A percentile compares a stretch with the other conserved stretches of the same genome.
Conservation (phyloP, 30 jellyfish, hydroid and myxozoan genomes). For the Chrysaora quinquecirrha region DNA sequence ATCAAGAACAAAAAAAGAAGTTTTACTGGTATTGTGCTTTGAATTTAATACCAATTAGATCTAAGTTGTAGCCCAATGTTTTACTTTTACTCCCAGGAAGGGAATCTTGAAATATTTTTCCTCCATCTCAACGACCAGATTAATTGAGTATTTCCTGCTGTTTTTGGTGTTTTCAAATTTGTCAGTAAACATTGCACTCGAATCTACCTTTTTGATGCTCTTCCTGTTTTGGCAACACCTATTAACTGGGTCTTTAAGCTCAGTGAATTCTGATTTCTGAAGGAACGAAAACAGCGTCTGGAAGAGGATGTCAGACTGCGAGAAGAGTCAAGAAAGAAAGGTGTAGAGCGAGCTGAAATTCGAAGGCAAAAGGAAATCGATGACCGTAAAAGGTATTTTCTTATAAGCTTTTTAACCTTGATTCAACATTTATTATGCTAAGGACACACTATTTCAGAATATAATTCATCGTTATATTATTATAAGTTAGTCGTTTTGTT, state of each 20-base stretch:
- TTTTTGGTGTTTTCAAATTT: too few relatives aligned
- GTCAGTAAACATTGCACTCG: background rate
- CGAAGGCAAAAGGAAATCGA: constrained; percentile 70
- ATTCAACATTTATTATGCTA: too few relatives aligned
- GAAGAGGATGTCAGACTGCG: constrained; percentile 60
- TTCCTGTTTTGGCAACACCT: background rate
- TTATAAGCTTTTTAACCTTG: background rate
- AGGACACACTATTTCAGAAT: background rate
- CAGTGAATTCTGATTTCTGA: background rate
- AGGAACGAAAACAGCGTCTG: constrained; percentile 66
- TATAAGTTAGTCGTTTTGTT: background rate
- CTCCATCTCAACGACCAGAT: too few relatives aligned
- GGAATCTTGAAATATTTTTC: too few relatives aligned
- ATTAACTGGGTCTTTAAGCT: background rate
- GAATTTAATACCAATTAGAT: too few relatives aligned
- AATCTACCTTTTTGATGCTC: background rate
- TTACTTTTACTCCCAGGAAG: too few relatives aligned
- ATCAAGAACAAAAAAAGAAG: too few relatives aligned
- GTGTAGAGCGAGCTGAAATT: constrained; percentile 62
- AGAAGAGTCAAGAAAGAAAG: constrained; percentile 57
- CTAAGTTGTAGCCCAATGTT: too few relatives aligned
- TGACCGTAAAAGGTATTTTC: constrained; percentile 57
- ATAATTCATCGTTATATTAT: background rate
- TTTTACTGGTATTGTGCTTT: too few relatives aligned
- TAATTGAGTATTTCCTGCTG: too few relatives aligned